These are phyloP conservation scores for Eutrigla gurnardus DNA, from an alignment of 2,797 vertebrate species.

Conservation along the genomic window DNA sequence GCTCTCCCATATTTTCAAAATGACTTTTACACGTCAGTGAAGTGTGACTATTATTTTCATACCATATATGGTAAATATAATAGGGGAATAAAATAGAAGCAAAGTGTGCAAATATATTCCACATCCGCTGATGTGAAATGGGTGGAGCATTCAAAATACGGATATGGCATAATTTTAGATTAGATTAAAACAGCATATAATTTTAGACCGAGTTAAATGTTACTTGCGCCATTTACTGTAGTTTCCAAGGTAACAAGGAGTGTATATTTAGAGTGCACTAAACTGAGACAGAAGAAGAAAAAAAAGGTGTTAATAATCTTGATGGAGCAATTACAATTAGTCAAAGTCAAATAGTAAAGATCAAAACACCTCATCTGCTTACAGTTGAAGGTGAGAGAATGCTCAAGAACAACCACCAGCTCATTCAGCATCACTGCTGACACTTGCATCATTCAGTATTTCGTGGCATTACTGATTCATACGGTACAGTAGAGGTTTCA, in stretches of 20 bases:
- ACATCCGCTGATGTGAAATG: constrained; percentile 53
- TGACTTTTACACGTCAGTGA: constrained; percentile 9
- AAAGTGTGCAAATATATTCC: constrained; percentile 9
- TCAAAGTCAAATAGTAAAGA: constrained; percentile 78
- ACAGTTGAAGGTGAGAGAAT: constrained; percentile 71
- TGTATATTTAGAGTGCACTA: constrained; percentile 83
- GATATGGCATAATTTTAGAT: constrained; percentile 62
- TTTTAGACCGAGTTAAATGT: constrained; percentile 82
- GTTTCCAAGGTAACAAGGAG: constrained; percentile 86
- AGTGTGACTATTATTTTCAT: constrained; percentile 15
- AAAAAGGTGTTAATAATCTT: constrained; percentile 75
- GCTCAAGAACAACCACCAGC: constrained; percentile 68
- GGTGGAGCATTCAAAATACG: constrained; percentile 43
- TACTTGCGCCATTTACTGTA: constrained; percentile 76
- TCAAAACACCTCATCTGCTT: constrained; percentile 75
- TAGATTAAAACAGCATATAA: constrained; percentile 75
- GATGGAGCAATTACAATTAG: constrained; percentile 79
- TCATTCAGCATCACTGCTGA: constrained; percentile 76
- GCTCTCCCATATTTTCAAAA: neutral
- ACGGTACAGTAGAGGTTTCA: constrained; percentile 69
- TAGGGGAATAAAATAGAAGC: constrained; percentile 14
- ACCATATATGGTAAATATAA: constrained; percentile 12
- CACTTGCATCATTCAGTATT: constrained; percentile 81
- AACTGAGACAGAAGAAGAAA: constrained; percentile 70
- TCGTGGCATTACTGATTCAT: constrained; percentile 77